phyloP scores from a whole-genome alignment of 2,113 vertebrate species.

The Ailurus styani region DNA sequence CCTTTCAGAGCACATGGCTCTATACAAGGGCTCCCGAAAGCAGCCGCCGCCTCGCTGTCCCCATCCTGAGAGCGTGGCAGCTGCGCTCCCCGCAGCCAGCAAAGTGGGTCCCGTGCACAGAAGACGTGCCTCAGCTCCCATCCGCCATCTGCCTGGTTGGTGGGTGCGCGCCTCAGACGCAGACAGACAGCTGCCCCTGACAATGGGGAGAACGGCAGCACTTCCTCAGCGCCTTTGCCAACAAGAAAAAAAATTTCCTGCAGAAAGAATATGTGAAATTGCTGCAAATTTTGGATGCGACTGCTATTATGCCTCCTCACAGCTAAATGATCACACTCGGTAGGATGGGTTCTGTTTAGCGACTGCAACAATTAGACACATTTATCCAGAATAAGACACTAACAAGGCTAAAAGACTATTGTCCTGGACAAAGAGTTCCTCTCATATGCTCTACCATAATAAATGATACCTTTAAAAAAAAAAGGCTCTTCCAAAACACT shows the following conservation, averaged over 20 bases:
- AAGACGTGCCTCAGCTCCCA: constrained; percentile 82
- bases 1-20: constrained; percentile 75
- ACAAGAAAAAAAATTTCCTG: constrained; percentile 80
- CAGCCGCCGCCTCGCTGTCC: constrained; percentile 70
- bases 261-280: constrained; percentile 86
- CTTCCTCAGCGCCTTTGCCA: constrained; percentile 82
- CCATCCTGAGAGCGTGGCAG: constrained; percentile 75
- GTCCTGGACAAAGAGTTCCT: constrained; percentile 69
- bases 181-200: constrained; percentile 84
- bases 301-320: constrained; percentile 82
- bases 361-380: constrained; percentile 70
- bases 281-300: constrained; percentile 82
- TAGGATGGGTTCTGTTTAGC: constrained; percentile 81
- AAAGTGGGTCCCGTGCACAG: constrained; percentile 74
- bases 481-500: constrained; percentile 30
- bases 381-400: constrained; percentile 77
- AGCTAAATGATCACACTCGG: constrained; percentile 82
- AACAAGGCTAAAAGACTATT: constrained; percentile 76
- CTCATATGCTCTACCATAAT: neutral
- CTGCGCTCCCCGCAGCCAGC: constrained; percentile 80
- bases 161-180: constrained; percentile 60
- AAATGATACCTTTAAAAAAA: constrained; percentile 48
- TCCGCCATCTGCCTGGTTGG: constrained; percentile 82
- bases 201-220: constrained; percentile 80
- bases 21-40: constrained; percentile 76